Evolutionary conservation across 23 tunicate species (phyloP).

Genomic region (Ciona savignyi): DNA sequence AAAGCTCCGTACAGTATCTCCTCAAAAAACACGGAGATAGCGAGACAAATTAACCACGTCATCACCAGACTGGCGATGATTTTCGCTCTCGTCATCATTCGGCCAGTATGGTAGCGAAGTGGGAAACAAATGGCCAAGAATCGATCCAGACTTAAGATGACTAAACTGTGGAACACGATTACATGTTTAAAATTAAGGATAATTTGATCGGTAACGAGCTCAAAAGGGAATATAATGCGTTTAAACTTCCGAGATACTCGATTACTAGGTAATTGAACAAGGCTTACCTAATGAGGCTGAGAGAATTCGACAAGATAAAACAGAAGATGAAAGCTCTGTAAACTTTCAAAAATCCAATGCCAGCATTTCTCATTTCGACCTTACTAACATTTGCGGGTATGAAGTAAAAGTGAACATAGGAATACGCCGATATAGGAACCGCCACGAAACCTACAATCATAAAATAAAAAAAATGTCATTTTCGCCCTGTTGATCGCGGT

Average conservation of each 20-base stretch:
- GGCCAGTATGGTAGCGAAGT: slow-evolving; percentile 12
- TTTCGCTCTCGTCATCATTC: slow-evolving; percentile 3
- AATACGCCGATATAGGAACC: slow-evolving; percentile 11
- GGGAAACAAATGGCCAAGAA: slow-evolving; percentile 24
- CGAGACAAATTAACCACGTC: slow-evolving; percentile 17
- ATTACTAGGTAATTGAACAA: too few relatives aligned
- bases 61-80: not conserved
- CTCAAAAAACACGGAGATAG: not conserved
- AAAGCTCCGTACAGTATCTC: not conserved
- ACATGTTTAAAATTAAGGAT: too few relatives aligned
- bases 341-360: not conserved
- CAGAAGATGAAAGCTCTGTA: slow-evolving; percentile 12
- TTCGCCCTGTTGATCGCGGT: too few relatives aligned
- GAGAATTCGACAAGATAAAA: slow-evolving; percentile 8
- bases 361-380: not conserved
- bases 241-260: too few relatives aligned
- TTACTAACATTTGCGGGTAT: not conserved
- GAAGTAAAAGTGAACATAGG: slow-evolving; percentile 9
- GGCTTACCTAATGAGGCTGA: slow-evolving; percentile 18
- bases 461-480: too few relatives aligned
- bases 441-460: slow-evolving; percentile 5
- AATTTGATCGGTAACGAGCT: too few relatives aligned
- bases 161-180: not conserved
- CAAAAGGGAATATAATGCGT: not conserved
- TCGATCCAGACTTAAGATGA: slow-evolving; percentile 13